phyloP scores from a whole-genome alignment of 1,140 invertebrate species.

The Berghia stephanieae region DNA sequence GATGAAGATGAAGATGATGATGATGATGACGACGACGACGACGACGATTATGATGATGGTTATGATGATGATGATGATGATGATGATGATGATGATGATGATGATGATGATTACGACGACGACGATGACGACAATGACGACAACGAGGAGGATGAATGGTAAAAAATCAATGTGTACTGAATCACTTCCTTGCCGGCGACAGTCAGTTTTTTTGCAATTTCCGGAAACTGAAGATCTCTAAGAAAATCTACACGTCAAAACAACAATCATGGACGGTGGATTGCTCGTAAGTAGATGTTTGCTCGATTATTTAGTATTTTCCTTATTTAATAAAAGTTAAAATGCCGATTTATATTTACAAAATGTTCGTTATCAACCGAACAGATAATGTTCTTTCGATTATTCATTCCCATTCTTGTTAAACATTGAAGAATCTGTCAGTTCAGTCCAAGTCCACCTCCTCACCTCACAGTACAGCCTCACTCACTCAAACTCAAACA shows the following conservation, averaged over 20 bases:
- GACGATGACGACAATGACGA: no score
- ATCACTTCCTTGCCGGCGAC: no score
- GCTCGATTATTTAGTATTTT: not conserved
- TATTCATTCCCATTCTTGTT: not conserved
- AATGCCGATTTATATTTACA: not conserved
- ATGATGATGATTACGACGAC: no score
- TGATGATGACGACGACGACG: conserved; percentile 1
- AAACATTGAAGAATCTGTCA: not conserved
- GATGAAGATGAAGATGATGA: not conserved
- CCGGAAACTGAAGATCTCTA: no score
- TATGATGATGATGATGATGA: no score
- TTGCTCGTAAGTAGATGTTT: conserved; percentile 40
- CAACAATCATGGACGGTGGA: conserved; percentile 47
- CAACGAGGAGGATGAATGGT: no score
- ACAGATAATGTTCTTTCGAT: not conserved
- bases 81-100: no score
- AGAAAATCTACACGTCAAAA: conserved; percentile 47
- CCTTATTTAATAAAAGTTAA: not conserved
- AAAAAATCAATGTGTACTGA: no score
- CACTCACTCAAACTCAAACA: no score
- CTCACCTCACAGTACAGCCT: not conserved
- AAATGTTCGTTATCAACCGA: not conserved
- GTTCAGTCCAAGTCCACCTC: not conserved
- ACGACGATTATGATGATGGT: no score
- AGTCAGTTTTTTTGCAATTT: no score